Evolutionary conservation across 2,797 vertebrate species (phyloP).

Genomic region (Taeniopygia guttata): DNA sequence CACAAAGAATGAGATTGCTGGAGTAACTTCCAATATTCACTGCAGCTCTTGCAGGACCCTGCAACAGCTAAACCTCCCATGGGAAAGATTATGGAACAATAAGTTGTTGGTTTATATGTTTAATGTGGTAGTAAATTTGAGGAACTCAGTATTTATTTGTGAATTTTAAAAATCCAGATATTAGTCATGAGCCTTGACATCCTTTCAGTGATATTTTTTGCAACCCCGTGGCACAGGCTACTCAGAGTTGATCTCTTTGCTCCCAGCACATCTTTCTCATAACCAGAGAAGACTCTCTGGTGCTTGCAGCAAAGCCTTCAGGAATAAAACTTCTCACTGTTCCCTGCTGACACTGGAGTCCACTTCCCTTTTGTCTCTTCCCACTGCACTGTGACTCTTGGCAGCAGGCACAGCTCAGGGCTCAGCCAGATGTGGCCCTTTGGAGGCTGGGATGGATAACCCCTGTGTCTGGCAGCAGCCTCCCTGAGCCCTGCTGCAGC

Average conservation of each 20-base stretch:
- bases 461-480: not conserved
- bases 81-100: conserved; percentile 5
- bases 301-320: not conserved
- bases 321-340: not conserved
- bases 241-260: not conserved
- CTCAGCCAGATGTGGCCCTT: not conserved
- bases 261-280: not conserved
- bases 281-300: not conserved
- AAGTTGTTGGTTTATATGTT: not conserved
- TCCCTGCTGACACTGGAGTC: not conserved
- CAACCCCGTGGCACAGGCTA: not conserved
- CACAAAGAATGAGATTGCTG: not conserved
- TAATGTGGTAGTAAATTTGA: conserved; percentile 34
- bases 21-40: not conserved
- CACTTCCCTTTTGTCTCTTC: not conserved
- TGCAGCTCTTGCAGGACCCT: not conserved
- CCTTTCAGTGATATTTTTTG: not conserved
- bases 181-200: not conserved
- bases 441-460: not conserved
- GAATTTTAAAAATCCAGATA: not conserved
- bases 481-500: not conserved
- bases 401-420: not conserved
- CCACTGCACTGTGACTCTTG: not conserved
- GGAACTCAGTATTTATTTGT: not conserved
- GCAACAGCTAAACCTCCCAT: not conserved